These are phyloP conservation scores for Otus scops DNA, from an alignment of 2,797 vertebrate genomes.

Conservation along the genomic window DNA sequence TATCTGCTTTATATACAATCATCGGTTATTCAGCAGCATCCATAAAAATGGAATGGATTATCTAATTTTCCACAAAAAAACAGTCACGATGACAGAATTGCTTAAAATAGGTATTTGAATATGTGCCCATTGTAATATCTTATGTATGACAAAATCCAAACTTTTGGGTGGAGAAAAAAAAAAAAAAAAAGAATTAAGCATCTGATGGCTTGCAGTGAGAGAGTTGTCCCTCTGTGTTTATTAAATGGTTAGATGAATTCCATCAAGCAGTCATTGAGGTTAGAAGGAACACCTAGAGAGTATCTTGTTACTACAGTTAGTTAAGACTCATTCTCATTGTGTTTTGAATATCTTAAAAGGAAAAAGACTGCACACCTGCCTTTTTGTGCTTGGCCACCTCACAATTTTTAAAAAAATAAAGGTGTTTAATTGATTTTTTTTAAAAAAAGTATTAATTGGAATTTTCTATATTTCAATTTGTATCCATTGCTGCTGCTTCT, in stretches of 20 bases:
- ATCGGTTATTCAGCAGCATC: background rate
- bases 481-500: background rate
- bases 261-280: background rate
- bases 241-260: background rate
- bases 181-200: background rate
- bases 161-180: background rate
- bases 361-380: background rate
- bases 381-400: background rate
- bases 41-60: background rate
- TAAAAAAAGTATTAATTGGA: background rate
- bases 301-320: background rate
- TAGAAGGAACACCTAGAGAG: background rate
- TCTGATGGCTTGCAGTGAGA: background rate
- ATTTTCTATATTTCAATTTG: background rate
- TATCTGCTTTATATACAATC: background rate
- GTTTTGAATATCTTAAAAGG: background rate
- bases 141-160: background rate
- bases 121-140: background rate
- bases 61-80: background rate
- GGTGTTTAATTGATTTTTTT: too few species aligned
- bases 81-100: accelerated
- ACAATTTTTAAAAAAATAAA: background rate
- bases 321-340: background rate
- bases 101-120: background rate
- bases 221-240: background rate